Base-by-base conservation (phyloP, 2,113 vertebrate genomes). In the Carassius carassius region DNA sequence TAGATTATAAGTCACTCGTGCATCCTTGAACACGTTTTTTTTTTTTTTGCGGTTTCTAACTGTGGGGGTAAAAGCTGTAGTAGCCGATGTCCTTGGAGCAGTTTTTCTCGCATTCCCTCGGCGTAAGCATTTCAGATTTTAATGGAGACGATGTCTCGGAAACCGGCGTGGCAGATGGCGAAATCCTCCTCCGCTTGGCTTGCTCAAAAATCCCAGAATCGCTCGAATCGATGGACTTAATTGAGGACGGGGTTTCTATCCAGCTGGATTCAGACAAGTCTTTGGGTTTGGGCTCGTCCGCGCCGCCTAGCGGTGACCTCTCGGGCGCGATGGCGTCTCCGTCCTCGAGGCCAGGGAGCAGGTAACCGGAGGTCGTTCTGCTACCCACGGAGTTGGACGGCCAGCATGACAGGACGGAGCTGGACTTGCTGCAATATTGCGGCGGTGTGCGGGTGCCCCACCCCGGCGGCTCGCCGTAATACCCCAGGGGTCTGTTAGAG, bases 171-270 rank as follows among this genome's bases (percentile, higher is more conserved):
- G 97, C 97, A 23, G 97, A 95, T 3, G 98, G 97, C 5, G 97
- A 99, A 93, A 99, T 96, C 86, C 98, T 93, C 91, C 98, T 95
- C 92, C 97, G 91, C 90, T 98, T 99, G 91, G 97, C 97, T 92
- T 98, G 97, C 93, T 99, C 98, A 93, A 99, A 98, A 94, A 98
- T 98, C 88, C 97, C 98, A 92, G 98, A 99, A 92, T 99, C 98
- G 88, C 96, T 96, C 4, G 98, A 99, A 90, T 99, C 98, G 91
- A 99, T 98, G 76, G 98, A 98, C 86, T 99, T 99, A 89, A 99
- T 98, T 82, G 98, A 98, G 65, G 98, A 97, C 25, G 97, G 97
- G 8, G 98, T 97, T 93, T 99, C 98, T 94, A 98, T 98, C 98
- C 98, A 99, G 95, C 94, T 97, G 89, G 98, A 96, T 92, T 99